phyloP scores from a whole-genome alignment of 2,888 invertebrate genomes.

The Perizoma affinitatum region DNA sequence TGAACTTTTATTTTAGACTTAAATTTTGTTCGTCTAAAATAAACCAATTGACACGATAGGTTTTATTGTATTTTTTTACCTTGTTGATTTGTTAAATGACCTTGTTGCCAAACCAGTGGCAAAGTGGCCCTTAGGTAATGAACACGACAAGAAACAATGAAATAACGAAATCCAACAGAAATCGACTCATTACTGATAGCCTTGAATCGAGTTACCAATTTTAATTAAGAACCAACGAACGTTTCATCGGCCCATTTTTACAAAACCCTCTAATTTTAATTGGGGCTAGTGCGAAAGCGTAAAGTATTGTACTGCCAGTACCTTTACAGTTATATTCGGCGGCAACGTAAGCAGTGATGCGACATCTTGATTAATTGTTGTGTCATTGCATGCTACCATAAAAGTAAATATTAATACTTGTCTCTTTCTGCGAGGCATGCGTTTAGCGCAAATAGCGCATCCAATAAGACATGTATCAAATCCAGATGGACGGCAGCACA shows the following conservation, averaged over 20 bases:
- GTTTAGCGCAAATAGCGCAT: too few relatives aligned
- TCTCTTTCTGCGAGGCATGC: too few relatives aligned
- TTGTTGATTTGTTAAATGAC: constrained; percentile 13
- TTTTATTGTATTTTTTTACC: not conserved
- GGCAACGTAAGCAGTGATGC: too few relatives aligned
- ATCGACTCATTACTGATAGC: constrained; percentile 73
- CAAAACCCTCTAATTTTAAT: constrained; percentile 69
- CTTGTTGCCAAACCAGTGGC: constrained; percentile 27
- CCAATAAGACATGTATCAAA: too few relatives aligned
- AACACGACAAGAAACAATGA: constrained; percentile 43
- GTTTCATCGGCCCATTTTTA: constrained; percentile 70
- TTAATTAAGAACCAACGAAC: constrained; percentile 78
- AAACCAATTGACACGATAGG: not conserved
- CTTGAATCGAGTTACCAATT: constrained; percentile 71
- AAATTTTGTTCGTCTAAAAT: too few relatives aligned
- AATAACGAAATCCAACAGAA: constrained; percentile 63
- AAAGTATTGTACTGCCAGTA: not conserved
- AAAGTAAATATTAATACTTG: too few relatives aligned
- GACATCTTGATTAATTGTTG: too few relatives aligned
- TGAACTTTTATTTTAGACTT: too few relatives aligned
- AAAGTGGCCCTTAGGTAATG: constrained; percentile 21
- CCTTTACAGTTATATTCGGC: too few relatives aligned
- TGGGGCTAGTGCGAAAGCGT: constrained; percentile 27
- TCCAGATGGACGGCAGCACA: too few relatives aligned
- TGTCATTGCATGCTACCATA: too few relatives aligned